Base-by-base conservation (phyloP, 2,797 vertebrate genomes). In the Somateria mollissima region DNA sequence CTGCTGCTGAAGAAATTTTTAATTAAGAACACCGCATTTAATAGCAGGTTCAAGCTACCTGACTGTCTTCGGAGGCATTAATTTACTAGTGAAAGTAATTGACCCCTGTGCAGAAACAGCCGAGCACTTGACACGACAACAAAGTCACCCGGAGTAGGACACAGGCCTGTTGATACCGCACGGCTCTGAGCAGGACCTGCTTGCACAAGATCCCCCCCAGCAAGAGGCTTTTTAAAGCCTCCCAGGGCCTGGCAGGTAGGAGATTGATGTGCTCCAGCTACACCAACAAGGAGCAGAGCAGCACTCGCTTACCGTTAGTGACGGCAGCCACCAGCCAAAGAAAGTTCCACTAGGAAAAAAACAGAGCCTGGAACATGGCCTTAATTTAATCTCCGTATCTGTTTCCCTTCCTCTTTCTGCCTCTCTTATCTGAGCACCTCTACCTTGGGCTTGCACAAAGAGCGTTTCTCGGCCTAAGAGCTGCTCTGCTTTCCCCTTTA, bases 1-100 rank as follows among this genome's bases (percentile, higher is more conserved):
- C 64, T 69, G 64, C 76, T 69, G 43, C 45, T 58, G 61, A 62
- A 62, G n/a, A 89, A 70, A 89, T 58, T 7, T 27, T 79, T 89
- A 82, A 93, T 91, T 92, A 88, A 74, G 54, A 92, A 77, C 30
- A 60, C 3, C 19, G 32, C 57, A 79, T 64, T 67, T 82, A 91
- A 88, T 20, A 79, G 72, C 39, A 75, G 60, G 71, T 85, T 94
- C 69, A 32, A 17, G 45, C 3, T 3, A 72, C 62, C 72, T 73
- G 65, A 77, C 79, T 43, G 75, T 39, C 61, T 85, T 82, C 6
- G 75, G 76, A 79, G 51, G 76, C 3, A 4, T 57, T 90, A 45
- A 92, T 71, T 86, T 69, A 66, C 43, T 66, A 49, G 51, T 57
- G 41, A 25, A 90, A 88, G 34, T 76, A 90, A 94, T 47, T 92